These are phyloP conservation scores for Dipodomys spectabilis DNA, from an alignment of 2,113 vertebrate species.

Conservation along the genomic window DNA sequence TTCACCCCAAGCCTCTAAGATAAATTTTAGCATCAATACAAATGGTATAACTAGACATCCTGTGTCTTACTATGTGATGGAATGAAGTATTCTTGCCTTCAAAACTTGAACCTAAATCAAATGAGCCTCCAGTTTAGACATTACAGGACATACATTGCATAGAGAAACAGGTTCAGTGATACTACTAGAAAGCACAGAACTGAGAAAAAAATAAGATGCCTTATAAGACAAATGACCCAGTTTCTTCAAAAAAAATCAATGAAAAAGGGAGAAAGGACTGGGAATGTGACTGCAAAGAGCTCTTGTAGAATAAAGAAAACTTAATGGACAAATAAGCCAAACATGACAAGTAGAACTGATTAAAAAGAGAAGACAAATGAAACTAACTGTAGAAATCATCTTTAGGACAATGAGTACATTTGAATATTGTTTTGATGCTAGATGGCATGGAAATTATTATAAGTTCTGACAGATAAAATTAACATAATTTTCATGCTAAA, in stretches of 20 bases:
- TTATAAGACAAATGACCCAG: slow-evolving; percentile 59
- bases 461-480: slow-evolving; percentile 46
- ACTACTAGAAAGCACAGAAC: slow-evolving; percentile 44
- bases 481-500: neutral
- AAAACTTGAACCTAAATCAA: slow-evolving; percentile 52
- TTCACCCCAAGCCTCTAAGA: slow-evolving; percentile 27
- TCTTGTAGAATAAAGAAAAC: slow-evolving; percentile 60
- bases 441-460: neutral
- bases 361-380: slow-evolving; percentile 5
- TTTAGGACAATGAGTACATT: slow-evolving; percentile 12
- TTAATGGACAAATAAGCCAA: slow-evolving; percentile 53
- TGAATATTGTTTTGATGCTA: slow-evolving; percentile 44
- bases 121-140: slow-evolving; percentile 46
- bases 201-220: slow-evolving; percentile 30
- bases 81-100: slow-evolving; percentile 31
- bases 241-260: slow-evolving; percentile 67
- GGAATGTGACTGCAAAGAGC: neutral
- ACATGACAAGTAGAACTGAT: slow-evolving; percentile 35
- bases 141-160: slow-evolving; percentile 48
- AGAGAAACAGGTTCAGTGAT: slow-evolving; percentile 56
- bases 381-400: neutral
- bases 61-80: slow-evolving; percentile 13
- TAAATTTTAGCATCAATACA: slow-evolving; percentile 47
- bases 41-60: neutral
- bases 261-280: slow-evolving; percentile 49